Base-by-base conservation (phyloP, 2,888 invertebrate genomes). In the Coelinius sp. region DNA sequence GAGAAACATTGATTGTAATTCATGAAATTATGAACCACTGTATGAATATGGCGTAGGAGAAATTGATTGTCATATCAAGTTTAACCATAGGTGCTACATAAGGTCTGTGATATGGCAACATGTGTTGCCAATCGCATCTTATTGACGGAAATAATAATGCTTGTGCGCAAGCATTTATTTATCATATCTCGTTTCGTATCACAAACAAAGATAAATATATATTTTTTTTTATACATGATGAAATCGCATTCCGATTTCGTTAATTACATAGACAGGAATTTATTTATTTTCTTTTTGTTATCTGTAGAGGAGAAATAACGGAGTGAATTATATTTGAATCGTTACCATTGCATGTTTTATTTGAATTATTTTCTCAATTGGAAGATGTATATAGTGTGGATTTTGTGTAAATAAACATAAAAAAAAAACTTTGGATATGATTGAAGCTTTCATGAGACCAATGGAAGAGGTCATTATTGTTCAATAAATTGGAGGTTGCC, bases 251-350 rank as follows among this genome's bases (percentile, higher is more conserved):
- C 20, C 8, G 17, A 49, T 49, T 49, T 49, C 46, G 10, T 49
- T 49, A 49, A 20, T 49, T 49, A 0, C 46, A 20, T 49, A 20
- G 17, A 31, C 31, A 27, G 35, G 17, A 59, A 35, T 59, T 59
- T 59, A 59, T 59, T 59, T 59, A 59, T 59, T 59, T 59, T 35
- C 12, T 31, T 17, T 59, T 20, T 59, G 10, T 59, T 35, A 49
- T 59, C 8, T 59, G 20, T 17, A 59, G 35, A 25, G 35, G 59
- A 35, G 20, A 35, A 17, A 35, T 49, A 59, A 59, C 8, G 14
- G 20, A 20, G n/a, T 59, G 59, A 10, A 35, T 59, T 31, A n/a
- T 59, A 35, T 31, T 35, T 27, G 8, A 59, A 56, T 27, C 31
- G 59, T 59, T 59, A 59, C 59, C 59, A 59, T 59, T 8, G 3